Evolutionary conservation across 2,113 vertebrate species (phyloP).

Genomic region (human): GRCh38 chr1:24619501-24620000

Average conservation of each 20-base stretch:
- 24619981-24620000: neutral
- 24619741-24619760: neutral
- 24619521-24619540: slow-evolving; percentile 69
- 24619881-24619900: neutral
- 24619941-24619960: neutral
- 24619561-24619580: slow-evolving; percentile 30
- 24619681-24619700: neutral
- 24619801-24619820: neutral
- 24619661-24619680: slow-evolving; percentile 28
- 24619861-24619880: neutral
- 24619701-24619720: neutral
- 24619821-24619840: neutral
- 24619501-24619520: slow-evolving; percentile 40
- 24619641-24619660: neutral
- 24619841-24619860: neutral
- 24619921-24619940: neutral
- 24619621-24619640: neutral
- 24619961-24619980: neutral
- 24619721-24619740: neutral
- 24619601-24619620: neutral
- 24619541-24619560: slow-evolving; percentile 56
- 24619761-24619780: neutral
- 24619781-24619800: neutral
- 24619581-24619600: slow-evolving; percentile 41
- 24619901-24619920: neutral